phyloP scores from a whole-genome alignment of 2,888 invertebrate species.

The Sphinx pinastri region DNA sequence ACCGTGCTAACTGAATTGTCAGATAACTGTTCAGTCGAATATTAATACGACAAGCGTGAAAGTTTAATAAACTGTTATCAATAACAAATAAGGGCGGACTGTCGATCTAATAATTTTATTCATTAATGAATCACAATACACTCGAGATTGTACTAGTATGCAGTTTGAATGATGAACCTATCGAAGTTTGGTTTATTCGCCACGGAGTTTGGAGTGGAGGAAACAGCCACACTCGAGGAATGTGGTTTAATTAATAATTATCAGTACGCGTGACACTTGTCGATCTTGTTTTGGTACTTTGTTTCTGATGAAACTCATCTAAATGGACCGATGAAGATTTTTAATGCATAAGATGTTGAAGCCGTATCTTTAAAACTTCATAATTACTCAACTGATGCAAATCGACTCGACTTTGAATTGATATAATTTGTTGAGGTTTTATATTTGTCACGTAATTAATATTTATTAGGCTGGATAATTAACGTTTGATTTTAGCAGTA shows the following conservation, averaged over 20 bases:
- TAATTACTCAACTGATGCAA: slow-evolving; percentile 2
- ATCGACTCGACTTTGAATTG: background rate
- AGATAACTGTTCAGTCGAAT: slow-evolving; percentile 65
- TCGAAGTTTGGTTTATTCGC: slow-evolving; percentile 10
- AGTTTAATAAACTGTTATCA: slow-evolving; percentile 79
- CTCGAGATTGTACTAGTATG: slow-evolving; percentile 44
- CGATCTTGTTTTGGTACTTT: slow-evolving; percentile 21
- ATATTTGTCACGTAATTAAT: background rate
- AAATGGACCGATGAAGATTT: slow-evolving; percentile 13
- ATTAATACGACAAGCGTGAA: slow-evolving; percentile 63
- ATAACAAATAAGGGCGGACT: slow-evolving; percentile 62
- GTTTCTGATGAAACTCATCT: slow-evolving; percentile 15
- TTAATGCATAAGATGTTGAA: background rate
- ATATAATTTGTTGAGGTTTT: background rate
- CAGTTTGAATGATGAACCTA: slow-evolving; percentile 16
- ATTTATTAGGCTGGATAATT: background rate
- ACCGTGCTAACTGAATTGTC: slow-evolving; percentile 59
- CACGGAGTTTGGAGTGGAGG: too few species aligned
- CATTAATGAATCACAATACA: slow-evolving; percentile 63
- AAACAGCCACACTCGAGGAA: slow-evolving; percentile 6
- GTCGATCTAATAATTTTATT: slow-evolving; percentile 58
- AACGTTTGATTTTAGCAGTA: too few species aligned
- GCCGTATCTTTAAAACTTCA: background rate
- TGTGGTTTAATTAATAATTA: slow-evolving; percentile 23
- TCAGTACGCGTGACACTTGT: slow-evolving; percentile 18